These are phyloP conservation scores for Paedocypris micromegethes DNA, from an alignment of 2,797 vertebrate genomes.

Conservation along the genomic window DNA sequence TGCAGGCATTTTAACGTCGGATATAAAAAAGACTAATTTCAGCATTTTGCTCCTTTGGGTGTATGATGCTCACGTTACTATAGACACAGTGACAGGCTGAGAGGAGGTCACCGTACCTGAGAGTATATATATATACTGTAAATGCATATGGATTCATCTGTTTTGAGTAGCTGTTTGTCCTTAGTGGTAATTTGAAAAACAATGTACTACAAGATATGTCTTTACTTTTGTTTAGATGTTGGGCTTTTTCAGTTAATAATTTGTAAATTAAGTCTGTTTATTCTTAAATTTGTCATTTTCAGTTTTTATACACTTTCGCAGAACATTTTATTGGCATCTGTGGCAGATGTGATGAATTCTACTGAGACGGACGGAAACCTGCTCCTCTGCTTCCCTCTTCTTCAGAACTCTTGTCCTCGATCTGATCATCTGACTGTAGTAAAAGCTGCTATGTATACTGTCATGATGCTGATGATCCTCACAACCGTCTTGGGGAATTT, in stretches of 20 bases:
- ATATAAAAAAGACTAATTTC: too few relatives aligned
- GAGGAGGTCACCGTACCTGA: too few relatives aligned
- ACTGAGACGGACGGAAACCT: slow-evolving; percentile 23
- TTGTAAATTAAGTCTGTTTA: not conserved
- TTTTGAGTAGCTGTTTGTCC: too few relatives aligned
- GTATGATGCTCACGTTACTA: too few relatives aligned
- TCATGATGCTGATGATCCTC: slow-evolving; percentile 36
- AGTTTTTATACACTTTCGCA: not conserved
- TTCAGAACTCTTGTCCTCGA: slow-evolving; percentile 31
- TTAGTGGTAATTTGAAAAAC: too few relatives aligned
- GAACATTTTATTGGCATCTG: not conserved
- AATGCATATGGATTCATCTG: too few relatives aligned
- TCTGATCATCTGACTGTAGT: not conserved
- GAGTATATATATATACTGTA: too few relatives aligned
- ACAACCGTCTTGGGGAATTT: slow-evolving; percentile 50
- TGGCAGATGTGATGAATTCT: not conserved
- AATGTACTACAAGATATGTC: too few relatives aligned
- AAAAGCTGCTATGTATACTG: slow-evolving; percentile 29
- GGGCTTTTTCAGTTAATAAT: not conserved
- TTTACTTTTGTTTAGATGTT: too few relatives aligned
- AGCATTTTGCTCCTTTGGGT: too few relatives aligned
- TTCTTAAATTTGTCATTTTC: not conserved
- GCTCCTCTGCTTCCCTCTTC: slow-evolving; percentile 36
- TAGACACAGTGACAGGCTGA: too few relatives aligned
- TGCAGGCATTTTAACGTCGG: too few relatives aligned